Percentiles rank a stretch among this genome's conserved stretches.
Evolutionary conservation across 2,113 vertebrate genomes (phyloP).

Genomic region (Agapornis roseicollis): DNA sequence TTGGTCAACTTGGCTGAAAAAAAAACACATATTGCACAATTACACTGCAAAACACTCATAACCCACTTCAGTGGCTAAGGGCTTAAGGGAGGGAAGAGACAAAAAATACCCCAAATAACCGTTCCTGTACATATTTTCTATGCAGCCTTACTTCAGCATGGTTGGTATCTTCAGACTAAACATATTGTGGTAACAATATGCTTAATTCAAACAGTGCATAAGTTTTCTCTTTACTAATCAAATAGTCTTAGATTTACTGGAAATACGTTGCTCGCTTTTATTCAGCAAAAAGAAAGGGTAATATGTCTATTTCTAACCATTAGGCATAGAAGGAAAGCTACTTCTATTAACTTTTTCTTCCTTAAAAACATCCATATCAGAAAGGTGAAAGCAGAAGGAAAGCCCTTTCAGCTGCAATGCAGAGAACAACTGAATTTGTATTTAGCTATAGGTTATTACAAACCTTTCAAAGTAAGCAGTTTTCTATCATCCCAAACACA

Average conservation of each 20-base stretch:
- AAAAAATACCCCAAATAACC: not conserved
- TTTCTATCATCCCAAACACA: not conserved
- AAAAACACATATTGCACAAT: not conserved
- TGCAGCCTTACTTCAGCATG: not conserved
- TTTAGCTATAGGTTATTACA: not conserved
- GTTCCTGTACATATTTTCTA: not conserved
- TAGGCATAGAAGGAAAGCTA: not conserved
- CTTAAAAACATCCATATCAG: not conserved
- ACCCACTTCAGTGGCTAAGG: not conserved
- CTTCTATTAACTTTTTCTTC: not conserved
- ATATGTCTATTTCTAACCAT: not conserved
- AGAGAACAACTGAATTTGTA: constrained; percentile 32
- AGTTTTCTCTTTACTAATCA: not conserved
- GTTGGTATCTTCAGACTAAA: not conserved
- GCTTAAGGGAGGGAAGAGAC: not conserved
- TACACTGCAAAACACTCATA: not conserved
- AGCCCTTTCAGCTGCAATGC: constrained; percentile 68
- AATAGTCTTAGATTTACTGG: not conserved
- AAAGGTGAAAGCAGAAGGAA: constrained; percentile 28
- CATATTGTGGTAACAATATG: not conserved
- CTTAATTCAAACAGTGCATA: not conserved
- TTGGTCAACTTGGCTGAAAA: not conserved
- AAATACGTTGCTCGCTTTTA: not conserved
- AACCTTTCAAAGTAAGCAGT: constrained; percentile 1
- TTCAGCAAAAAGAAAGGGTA: not conserved